Evolutionary conservation across 2,113 vertebrate species (phyloP).

Genomic region (Pristiophorus japonicus): DNA sequence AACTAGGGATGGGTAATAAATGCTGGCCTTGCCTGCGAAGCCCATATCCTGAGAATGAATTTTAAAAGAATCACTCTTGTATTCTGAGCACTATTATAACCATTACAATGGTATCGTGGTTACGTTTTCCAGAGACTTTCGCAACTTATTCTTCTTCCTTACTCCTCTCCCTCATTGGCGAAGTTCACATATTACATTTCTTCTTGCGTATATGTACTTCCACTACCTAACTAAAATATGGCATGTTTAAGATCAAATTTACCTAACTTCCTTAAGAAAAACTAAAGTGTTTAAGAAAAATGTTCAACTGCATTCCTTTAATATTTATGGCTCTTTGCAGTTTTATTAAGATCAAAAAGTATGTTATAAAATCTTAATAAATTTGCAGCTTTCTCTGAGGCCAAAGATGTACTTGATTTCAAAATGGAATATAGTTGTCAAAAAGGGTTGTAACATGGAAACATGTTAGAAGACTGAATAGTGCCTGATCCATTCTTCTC

Average conservation of each 20-base stretch:
- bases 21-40: not conserved
- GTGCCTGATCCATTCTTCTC: not conserved
- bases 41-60: not conserved
- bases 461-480: conserved; percentile 1
- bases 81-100: not conserved
- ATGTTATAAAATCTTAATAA: conserved; percentile 15
- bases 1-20: not conserved
- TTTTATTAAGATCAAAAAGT: conserved; percentile 6
- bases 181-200: not conserved
- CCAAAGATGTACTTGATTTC: conserved; percentile 8
- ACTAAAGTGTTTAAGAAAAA: not conserved
- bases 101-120: not conserved
- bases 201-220: not conserved
- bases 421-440: not conserved
- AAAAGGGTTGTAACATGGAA: not conserved
- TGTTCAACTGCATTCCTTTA: conserved; percentile 18
- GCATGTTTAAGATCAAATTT: not conserved
- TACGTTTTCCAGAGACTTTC: not conserved
- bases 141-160: not conserved
- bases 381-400: conserved; percentile 18
- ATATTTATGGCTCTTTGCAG: not conserved
- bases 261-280: not conserved
- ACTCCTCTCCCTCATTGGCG: not conserved
- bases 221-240: not conserved
- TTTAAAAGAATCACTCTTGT: not conserved